These are phyloP conservation scores for Meandrina meandrites DNA, from an alignment of 92 coral and sea anemone genomes.

Conservation along the genomic window DNA sequence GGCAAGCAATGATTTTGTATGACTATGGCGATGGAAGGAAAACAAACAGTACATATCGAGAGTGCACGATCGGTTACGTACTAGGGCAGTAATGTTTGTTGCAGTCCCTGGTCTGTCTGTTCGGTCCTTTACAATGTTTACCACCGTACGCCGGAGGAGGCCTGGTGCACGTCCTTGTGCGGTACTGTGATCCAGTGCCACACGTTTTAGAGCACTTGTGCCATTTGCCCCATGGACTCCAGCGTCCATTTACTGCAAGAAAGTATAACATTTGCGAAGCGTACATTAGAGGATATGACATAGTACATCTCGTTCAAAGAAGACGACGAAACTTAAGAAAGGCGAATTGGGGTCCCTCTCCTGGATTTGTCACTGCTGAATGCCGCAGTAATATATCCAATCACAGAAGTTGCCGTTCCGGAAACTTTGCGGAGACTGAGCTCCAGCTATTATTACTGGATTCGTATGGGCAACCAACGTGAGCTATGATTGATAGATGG, in stretches of 20 bases:
- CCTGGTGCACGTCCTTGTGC: conserved; percentile 52
- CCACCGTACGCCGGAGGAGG: conserved; percentile 61
- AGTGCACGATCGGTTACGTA: conserved; percentile 12
- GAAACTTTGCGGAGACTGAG: too few species aligned
- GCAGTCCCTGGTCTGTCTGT: conserved; percentile 39
- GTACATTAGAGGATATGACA: too few species aligned
- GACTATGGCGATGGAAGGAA: not conserved
- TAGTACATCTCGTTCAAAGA: too few species aligned
- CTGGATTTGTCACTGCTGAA: too few species aligned
- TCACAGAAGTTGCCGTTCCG: too few species aligned
- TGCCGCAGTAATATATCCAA: too few species aligned
- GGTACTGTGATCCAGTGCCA: conserved; percentile 62
- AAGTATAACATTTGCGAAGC: not conserved
- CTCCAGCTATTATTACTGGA: too few species aligned
- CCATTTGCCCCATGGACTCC: conserved; percentile 65
- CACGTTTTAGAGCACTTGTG: conserved; percentile 65
- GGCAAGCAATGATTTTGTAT: not conserved
- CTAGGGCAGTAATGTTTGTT: conserved; percentile 47
- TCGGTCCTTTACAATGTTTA: conserved; percentile 44
- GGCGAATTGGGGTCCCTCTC: too few species aligned
- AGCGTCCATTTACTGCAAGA: conserved; percentile 48
- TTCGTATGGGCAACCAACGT: too few species aligned
- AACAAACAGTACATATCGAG: not conserved
- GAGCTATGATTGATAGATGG: too few species aligned
- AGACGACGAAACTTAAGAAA: too few species aligned